Base-by-base conservation (phyloP, 2,797 vertebrate species). In the Rhinella marina region DNA sequence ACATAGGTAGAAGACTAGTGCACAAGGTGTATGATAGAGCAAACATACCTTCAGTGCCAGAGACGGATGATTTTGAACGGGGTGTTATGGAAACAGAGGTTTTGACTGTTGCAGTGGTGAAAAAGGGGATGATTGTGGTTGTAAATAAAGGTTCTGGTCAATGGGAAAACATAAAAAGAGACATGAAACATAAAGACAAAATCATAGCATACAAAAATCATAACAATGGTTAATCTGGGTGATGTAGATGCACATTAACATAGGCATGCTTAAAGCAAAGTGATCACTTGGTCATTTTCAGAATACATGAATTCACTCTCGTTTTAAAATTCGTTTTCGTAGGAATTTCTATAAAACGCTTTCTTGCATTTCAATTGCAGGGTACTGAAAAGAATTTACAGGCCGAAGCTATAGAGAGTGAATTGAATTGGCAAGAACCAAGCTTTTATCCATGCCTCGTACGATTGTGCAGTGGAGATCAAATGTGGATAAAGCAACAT, bases 81-180 rank as follows among this genome's bases (percentile, higher is more conserved):
- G 94, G 92, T 95, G 96, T 96, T 98, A 99, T 96, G 95, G 95
- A 95, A 94, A 95, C 95, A 94, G 94, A 96, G 93, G 97, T 96
- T 94, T 97, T 96, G 95, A 97, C 97, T 96, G 97, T 96, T 96
- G 95, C 96, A 95, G 96, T 95, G 96, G 97, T 96, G 95, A 96
- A 97, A 94, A 96, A 96, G 96, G 96, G 96, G 96, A 96, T 95
- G 94, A 96, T 97, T 97, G 97, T 97, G 95, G 96, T 97, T 97
- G 97, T 95, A 97, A 96, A 96, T 96, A 94, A 96, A 96, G 96
- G 97, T 95, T 98, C 98, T 99, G 97, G 97, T 95, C 95, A 96
- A 96, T 94, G 96, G 96, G 94, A 97, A 95, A 94, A 95, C 94
- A 96, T 95, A 95, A 92, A 94, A 96, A 77, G 50, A 90, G 66